These are phyloP conservation scores for Microhierax caerulescens DNA, from an alignment of 2,797 vertebrate species.

Conservation along the genomic window DNA sequence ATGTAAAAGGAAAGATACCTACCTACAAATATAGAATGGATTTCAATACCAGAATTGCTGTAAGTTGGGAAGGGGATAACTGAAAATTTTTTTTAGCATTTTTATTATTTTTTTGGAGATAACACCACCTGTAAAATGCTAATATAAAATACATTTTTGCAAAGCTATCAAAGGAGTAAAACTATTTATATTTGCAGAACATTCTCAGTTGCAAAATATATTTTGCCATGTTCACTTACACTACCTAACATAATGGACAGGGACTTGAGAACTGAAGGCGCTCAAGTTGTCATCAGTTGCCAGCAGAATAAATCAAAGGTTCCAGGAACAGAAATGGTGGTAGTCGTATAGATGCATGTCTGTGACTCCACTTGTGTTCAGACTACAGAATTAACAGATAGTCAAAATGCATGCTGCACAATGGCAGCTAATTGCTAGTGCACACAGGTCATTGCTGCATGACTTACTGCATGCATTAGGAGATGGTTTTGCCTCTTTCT, in stretches of 20 bases:
- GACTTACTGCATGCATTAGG: neutral
- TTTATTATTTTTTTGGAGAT: neutral
- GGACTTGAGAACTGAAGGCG: neutral
- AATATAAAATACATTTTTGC: neutral
- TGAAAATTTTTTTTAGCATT: neutral
- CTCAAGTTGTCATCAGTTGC: neutral
- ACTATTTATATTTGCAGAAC: neutral
- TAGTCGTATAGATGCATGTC: neutral
- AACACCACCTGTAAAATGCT: neutral
- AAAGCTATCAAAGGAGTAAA: neutral
- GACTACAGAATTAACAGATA: neutral
- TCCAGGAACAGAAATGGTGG: neutral
- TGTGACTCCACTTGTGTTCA: neutral
- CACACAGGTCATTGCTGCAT: neutral
- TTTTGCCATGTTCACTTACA: neutral
- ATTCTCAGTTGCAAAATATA: neutral
- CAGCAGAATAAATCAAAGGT: neutral
- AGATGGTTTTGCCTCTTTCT: neutral
- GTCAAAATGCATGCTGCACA: neutral
- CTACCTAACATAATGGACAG: neutral
- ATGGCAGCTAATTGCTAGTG: neutral
- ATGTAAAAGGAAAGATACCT: neutral
- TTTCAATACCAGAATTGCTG: neutral
- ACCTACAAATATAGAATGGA: neutral
- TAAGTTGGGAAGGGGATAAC: neutral